Conservation (phyloP, 2,888 invertebrate species). For the Eucera pruinosa region DNA sequence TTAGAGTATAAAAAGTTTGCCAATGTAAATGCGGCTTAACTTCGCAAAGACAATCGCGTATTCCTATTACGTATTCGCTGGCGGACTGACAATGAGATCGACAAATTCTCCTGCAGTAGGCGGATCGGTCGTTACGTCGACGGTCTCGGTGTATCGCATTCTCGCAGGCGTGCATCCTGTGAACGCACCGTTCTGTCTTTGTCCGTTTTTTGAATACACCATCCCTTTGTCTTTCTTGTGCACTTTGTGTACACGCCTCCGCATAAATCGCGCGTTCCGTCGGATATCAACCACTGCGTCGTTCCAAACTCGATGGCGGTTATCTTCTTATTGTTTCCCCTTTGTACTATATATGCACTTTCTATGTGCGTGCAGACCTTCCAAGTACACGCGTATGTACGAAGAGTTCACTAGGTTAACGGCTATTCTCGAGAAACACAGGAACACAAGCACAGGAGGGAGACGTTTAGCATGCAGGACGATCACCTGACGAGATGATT, state of each 20-base stretch:
- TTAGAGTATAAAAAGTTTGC: too few species aligned
- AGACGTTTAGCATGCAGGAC: neutral
- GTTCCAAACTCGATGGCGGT: slow-evolving; percentile 24
- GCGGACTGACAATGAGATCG: slow-evolving; percentile 34
- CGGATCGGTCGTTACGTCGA: slow-evolving; percentile 59
- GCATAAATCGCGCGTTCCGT: slow-evolving; percentile 36
- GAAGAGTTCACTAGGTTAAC: slow-evolving; percentile 65
- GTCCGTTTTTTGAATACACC: too few species aligned
- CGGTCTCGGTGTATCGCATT: slow-evolving; percentile 43
- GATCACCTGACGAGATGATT: too few species aligned
- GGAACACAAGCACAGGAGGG: neutral
- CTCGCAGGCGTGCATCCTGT: slow-evolving; percentile 20
- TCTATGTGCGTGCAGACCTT: neutral
- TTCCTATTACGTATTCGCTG: slow-evolving; percentile 30
- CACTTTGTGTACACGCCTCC: slow-evolving; percentile 35
- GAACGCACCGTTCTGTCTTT: slow-evolving; percentile 11
- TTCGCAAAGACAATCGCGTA: slow-evolving; percentile 44
- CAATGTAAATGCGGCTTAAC: too few species aligned
- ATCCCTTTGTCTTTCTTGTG: neutral
- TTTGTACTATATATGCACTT: slow-evolving; percentile 3
- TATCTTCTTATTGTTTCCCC: slow-evolving; percentile 8
- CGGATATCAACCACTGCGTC: slow-evolving; percentile 29
- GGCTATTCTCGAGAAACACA: slow-evolving; percentile 4
- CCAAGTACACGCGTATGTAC: slow-evolving; percentile 1
- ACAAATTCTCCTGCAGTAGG: slow-evolving; percentile 59